A percentile compares a stretch with the other conserved stretches of the same genome.
phyloP scores from a whole-genome alignment of 2,888 invertebrate species.

The Himalopsyche japonica region DNA sequence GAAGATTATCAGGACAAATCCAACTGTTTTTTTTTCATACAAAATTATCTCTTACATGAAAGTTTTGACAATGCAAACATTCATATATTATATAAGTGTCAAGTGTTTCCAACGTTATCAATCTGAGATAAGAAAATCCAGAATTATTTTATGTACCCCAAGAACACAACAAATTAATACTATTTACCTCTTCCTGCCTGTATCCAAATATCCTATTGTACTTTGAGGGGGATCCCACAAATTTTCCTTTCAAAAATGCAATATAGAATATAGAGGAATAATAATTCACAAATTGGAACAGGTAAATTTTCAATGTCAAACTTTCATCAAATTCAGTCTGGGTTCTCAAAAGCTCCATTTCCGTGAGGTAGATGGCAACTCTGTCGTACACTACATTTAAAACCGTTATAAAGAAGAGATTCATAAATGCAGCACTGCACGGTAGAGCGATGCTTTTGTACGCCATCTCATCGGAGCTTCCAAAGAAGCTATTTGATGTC shows the following conservation, averaged over 20 bases:
- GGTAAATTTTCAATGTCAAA: conserved; percentile 82
- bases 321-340: conserved; percentile 87
- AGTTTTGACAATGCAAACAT: too few species aligned
- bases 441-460: conserved; percentile 71
- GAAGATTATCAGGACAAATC: too few species aligned
- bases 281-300: conserved; percentile 88
- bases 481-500: conserved; percentile 61
- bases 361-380: conserved; percentile 70
- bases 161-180: background rate
- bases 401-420: conserved; percentile 74
- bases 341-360: conserved; percentile 75
- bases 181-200: conserved; percentile 69
- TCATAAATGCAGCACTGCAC: conserved; percentile 75
- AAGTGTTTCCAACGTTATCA: too few species aligned
- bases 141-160: too few species aligned
- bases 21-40: too few species aligned
- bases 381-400: conserved; percentile 71
- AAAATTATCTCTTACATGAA: too few species aligned
- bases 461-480: conserved; percentile 52
- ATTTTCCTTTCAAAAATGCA: conserved; percentile 76
- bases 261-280: conserved; percentile 89
- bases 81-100: too few species aligned
- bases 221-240: conserved; percentile 76
- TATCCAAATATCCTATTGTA: conserved; percentile 73
- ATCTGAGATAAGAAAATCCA: too few species aligned